Evolutionary conservation across 2,888 invertebrate species (phyloP).

Genomic region (Ceraclea dissimilis): DNA sequence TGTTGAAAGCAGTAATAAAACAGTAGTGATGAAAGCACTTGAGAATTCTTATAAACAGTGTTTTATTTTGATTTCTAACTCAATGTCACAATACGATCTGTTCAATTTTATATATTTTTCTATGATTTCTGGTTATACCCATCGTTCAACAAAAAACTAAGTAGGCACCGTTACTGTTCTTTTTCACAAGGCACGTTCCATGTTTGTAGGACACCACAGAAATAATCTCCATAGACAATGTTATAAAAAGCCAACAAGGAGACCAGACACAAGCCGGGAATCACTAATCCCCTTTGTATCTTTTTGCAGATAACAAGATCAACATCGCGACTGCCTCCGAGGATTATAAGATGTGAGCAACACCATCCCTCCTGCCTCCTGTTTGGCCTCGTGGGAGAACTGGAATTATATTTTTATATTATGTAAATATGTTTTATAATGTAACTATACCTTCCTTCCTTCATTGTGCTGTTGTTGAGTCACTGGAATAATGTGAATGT

Average conservation of each 20-base stretch:
- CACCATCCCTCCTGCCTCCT: neutral
- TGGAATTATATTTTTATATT: neutral
- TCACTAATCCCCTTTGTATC: constrained; percentile 12
- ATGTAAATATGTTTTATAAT: neutral
- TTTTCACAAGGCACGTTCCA: too few relatives aligned
- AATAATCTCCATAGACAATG: neutral
- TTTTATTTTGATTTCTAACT: too few relatives aligned
- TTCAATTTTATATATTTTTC: too few relatives aligned
- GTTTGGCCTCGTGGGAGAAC: neutral
- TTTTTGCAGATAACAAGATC: constrained; percentile 13
- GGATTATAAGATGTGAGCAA: neutral
- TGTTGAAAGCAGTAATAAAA: too few relatives aligned
- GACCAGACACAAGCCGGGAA: neutral
- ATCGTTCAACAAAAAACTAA: too few relatives aligned
- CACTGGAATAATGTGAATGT: neutral
- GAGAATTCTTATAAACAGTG: too few relatives aligned
- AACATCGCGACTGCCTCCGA: neutral
- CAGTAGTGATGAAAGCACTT: too few relatives aligned
- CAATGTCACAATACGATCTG: too few relatives aligned
- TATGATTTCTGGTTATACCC: too few relatives aligned
- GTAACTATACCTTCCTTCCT: neutral
- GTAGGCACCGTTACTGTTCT: too few relatives aligned
- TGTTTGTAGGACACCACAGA: too few relatives aligned
- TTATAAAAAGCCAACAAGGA: neutral
- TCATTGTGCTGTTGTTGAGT: too few relatives aligned